Conservation (phyloP, 2,888 invertebrate genomes). For the Nemotelus pantherinus region DNA sequence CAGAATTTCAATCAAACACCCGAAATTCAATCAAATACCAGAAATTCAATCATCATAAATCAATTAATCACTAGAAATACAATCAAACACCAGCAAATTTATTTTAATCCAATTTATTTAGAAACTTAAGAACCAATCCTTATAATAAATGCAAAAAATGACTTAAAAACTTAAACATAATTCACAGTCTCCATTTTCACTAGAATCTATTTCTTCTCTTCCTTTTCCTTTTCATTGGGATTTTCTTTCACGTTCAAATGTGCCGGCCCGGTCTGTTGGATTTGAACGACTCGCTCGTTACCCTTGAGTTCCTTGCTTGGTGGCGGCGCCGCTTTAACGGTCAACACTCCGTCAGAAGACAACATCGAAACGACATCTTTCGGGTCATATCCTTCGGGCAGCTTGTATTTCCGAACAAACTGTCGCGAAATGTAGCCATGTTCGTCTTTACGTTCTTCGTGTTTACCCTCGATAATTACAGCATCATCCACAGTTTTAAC, state of each 20-base stretch:
- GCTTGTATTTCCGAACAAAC: slow-evolving; percentile 76
- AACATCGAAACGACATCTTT: slow-evolving; percentile 78
- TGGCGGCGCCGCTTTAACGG: slow-evolving; percentile 71
- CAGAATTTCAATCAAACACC: too few species aligned
- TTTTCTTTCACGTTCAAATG: slow-evolving; percentile 48
- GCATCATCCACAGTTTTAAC: slow-evolving; percentile 74
- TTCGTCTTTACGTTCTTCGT: slow-evolving; percentile 76
- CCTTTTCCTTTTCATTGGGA: slow-evolving; percentile 46
- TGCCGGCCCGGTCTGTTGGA: slow-evolving; percentile 70
- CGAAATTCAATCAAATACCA: too few species aligned
- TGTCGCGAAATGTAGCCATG: slow-evolving; percentile 83
- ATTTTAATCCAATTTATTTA: too few species aligned
- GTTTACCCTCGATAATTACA: slow-evolving; percentile 75
- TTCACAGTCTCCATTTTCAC: too few species aligned
- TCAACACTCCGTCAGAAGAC: slow-evolving; percentile 83
- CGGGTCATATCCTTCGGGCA: slow-evolving; percentile 75
- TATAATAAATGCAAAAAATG: too few species aligned
- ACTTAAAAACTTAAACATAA: too few species aligned
- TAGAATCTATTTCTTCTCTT: slow-evolving; percentile 24
- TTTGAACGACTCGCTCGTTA: slow-evolving; percentile 69
- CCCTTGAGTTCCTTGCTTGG: slow-evolving; percentile 28
- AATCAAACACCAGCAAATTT: too few species aligned
- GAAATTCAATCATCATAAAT: too few species aligned
- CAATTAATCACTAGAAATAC: too few species aligned
- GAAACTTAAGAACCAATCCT: too few species aligned